Evolutionary conservation across 2,797 vertebrate genomes (phyloP).

Genomic region (Pangasius larnaudii): DNA sequence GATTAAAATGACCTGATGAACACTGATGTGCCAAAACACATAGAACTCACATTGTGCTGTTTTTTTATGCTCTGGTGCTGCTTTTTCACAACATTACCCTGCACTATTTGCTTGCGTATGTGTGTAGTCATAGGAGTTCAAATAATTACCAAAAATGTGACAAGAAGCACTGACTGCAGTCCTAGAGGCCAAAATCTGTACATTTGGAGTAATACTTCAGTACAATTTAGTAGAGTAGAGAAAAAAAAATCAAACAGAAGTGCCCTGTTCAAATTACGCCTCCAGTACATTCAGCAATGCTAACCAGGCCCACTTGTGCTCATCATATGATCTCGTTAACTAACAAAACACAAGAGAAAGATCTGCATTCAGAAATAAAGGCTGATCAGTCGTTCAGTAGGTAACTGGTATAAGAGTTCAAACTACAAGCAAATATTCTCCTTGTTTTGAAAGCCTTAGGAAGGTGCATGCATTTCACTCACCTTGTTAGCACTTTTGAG

Average conservation of each 20-base stretch:
- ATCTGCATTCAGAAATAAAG: background rate
- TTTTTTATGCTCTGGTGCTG: background rate
- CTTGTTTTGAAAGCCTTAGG: background rate
- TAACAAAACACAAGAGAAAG: background rate
- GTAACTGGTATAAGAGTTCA: background rate
- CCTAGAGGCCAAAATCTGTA: background rate
- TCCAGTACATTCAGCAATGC: background rate
- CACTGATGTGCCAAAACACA: background rate
- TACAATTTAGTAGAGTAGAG: background rate
- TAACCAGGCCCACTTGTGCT: constrained; percentile 24
- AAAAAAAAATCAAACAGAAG: constrained; percentile 6
- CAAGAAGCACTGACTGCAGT: background rate
- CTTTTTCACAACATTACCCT: constrained; percentile 17
- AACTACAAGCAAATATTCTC: background rate
- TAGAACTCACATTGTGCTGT: background rate
- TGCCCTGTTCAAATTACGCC: constrained; percentile 2
- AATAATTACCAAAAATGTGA: constrained; percentile 1
- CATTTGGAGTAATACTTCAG: background rate
- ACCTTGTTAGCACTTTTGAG: constrained; percentile 96
- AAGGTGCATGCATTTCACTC: constrained; percentile 21
- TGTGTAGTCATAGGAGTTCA: constrained; percentile 1
- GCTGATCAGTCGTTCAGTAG: background rate
- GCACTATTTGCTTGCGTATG: constrained; percentile 21
- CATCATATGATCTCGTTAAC: constrained; percentile 18
- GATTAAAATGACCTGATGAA: background rate